These are phyloP conservation scores for Hippopotamus amphibius DNA, from an alignment of 2,113 vertebrate species.

Conservation along the genomic window DNA sequence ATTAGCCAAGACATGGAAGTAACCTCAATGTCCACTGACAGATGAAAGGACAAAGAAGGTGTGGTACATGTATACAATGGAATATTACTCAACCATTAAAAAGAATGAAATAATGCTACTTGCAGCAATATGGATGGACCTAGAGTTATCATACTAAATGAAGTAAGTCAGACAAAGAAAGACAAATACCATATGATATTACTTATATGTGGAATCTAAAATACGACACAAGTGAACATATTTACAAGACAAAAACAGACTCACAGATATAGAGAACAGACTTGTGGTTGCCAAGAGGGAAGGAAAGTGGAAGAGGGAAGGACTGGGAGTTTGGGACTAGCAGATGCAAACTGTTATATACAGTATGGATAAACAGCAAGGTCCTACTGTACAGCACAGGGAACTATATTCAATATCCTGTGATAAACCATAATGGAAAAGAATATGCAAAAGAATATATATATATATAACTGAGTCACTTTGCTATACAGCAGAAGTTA, in stretches of 20 bases:
- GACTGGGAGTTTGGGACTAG: neutral
- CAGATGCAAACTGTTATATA: neutral
- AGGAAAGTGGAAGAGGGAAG: neutral
- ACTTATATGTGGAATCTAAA: neutral
- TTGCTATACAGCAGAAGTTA: neutral
- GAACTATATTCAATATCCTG: neutral
- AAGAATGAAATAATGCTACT: neutral
- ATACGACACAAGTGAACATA: accelerated
- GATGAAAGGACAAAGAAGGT: neutral
- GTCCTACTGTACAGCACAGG: neutral
- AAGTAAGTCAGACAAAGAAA: neutral
- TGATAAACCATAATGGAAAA: neutral
- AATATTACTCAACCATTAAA: neutral
- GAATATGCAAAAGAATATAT: neutral
- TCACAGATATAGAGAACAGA: neutral
- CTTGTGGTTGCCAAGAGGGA: neutral
- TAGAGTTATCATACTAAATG: neutral
- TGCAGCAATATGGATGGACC: neutral
- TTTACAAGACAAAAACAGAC: neutral
- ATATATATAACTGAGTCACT: neutral
- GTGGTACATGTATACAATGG: neutral
- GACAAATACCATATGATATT: accelerated
- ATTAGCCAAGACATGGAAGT: neutral
- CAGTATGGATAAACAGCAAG: neutral
- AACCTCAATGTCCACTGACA: neutral